Conservation (phyloP, 2,113 vertebrate species). For the Paracanthobrama guichenoti region DNA sequence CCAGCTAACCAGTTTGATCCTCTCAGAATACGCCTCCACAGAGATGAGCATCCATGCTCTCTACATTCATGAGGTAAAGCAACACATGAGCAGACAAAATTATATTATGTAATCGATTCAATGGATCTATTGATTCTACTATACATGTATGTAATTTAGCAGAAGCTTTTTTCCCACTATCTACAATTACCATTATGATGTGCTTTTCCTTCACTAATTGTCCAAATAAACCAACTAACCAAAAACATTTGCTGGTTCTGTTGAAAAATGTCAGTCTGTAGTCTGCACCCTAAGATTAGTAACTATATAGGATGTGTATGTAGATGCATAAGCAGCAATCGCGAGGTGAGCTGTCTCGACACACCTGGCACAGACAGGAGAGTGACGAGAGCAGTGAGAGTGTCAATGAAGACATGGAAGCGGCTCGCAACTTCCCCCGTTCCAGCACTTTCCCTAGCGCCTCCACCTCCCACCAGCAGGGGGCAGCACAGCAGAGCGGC, state of each 20-base stretch:
- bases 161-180: not conserved
- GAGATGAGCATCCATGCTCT: slow-evolving; percentile 98
- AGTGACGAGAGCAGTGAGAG: slow-evolving; percentile 96
- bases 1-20: slow-evolving; percentile 89
- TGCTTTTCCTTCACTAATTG: not conserved
- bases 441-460: slow-evolving; percentile 91
- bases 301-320: not conserved
- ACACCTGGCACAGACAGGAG: slow-evolving; percentile 94
- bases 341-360: slow-evolving; percentile 84
- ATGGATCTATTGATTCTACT: not conserved
- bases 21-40: slow-evolving; percentile 94
- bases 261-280: not conserved
- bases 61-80: slow-evolving; percentile 93
- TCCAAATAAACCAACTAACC: not conserved
- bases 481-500: slow-evolving; percentile 75
- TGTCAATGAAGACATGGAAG: slow-evolving; percentile 79
- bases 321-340: slow-evolving; percentile 96
- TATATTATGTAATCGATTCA: not conserved
- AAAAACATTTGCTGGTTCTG: not conserved
- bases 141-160: not conserved
- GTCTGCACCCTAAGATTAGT: not conserved
- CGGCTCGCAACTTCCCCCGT: slow-evolving; percentile 78
- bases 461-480: slow-evolving; percentile 68
- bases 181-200: no score
- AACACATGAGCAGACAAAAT: not conserved